Base-by-base conservation (phyloP, 2,797 vertebrate species). In the Limnodromus scolopaceus region DNA sequence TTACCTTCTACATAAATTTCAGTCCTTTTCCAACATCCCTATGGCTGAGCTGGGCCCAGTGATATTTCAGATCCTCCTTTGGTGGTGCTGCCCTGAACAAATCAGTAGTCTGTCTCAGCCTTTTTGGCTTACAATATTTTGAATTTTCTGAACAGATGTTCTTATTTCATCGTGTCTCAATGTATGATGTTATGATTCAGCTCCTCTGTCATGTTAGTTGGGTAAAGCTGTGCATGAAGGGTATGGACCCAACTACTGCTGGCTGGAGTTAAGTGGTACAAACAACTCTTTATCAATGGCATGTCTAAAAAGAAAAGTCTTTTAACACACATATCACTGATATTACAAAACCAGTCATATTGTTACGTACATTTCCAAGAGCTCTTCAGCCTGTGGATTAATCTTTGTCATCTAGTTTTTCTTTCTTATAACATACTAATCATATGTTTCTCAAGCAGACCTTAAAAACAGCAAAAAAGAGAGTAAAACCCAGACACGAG, bases 201-300 rank as follows among this genome's bases (percentile, higher is more conserved):
- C 27, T 60, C 20, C 27, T 72, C 43, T 1, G 0, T 16, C 58
- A 17, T 16, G 9, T 34, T 38, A 70, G 30, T 30, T 7, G 13
- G 11, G 32, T 60, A 74, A 68, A 64, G 45, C 7, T 2, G 0
- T 13, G 27, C 22, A 34, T 9, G 3, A 16, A 6, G 3, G 6
- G 3, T 38, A 57, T 10, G 32, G 34, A 57, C 10, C 3, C 57
- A 60, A 38, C 3, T 79, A 12, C 24, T 45, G 10, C 18, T 66
- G 30, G 9, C 15, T 80, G 23, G 32, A 45, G 3, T 54, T 61
- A 51, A 34, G 24, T 34, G 23, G 16, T 30, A 11, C 38, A 77
- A 84, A 65, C 5, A 46, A 17, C 4, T 84, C 9, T 64, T 80
- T 72, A 49, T 20, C 12, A 43, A 36, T 41, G 6, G 24, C 25